phyloP scores from a whole-genome alignment of 2,113 vertebrate species.

The Emydocephalus ijimae region DNA sequence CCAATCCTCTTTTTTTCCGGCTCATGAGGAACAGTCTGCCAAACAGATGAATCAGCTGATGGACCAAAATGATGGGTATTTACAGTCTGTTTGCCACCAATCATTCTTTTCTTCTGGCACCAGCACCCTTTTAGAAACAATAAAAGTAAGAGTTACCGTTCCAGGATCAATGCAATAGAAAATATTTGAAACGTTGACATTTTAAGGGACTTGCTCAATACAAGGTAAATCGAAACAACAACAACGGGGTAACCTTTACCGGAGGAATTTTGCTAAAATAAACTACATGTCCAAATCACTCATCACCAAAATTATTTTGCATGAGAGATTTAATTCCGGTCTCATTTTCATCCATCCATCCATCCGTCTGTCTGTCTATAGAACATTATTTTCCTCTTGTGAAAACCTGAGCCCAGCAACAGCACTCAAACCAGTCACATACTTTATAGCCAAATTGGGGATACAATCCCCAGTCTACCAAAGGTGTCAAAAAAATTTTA shows the following conservation, averaged over 20 bases:
- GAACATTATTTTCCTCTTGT: conserved; percentile 41
- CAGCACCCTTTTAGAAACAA: conserved; percentile 78
- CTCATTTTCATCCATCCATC: too few species aligned
- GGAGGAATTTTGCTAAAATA: conserved; percentile 38
- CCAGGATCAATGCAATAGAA: conserved; percentile 64
- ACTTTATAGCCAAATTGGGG: conserved; percentile 10
- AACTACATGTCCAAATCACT: conserved; percentile 53
- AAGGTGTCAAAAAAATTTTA: conserved; percentile 23
- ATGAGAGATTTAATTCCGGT: conserved; percentile 26
- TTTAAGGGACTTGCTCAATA: conserved; percentile 62
- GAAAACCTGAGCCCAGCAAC: conserved; percentile 29
- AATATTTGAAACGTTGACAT: conserved; percentile 70
- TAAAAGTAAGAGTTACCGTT: conserved; percentile 75
- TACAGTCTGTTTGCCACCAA: conserved; percentile 75
- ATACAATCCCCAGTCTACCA: conserved; percentile 22
- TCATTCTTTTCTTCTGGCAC: conserved; percentile 79
- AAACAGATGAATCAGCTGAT: conserved; percentile 61
- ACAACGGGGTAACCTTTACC: conserved; percentile 64
- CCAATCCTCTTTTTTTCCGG: conserved; percentile 54
- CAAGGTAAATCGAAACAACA: conserved; percentile 58
- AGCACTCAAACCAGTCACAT: conserved; percentile 23
- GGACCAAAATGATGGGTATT: conserved; percentile 73
- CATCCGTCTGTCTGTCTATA: background rate
- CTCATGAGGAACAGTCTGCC: conserved; percentile 50
- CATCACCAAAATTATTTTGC: conserved; percentile 55